Evolutionary conservation across 2,888 invertebrate genomes (phyloP), one percentile per base, ranked within the genome.

Genomic region (Leucania comma): DNA sequence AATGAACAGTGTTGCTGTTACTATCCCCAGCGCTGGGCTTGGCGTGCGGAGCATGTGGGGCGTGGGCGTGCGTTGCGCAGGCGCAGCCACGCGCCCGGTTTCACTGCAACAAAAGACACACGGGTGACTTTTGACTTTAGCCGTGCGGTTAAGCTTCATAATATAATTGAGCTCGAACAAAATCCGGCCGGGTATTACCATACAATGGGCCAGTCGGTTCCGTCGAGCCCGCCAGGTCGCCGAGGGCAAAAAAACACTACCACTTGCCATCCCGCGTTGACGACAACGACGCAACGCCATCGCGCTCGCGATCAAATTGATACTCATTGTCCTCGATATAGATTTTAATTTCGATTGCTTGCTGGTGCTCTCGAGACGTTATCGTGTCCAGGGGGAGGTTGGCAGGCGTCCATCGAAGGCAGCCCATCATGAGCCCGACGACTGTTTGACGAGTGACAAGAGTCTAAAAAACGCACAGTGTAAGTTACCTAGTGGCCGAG

Each of bases 131-230:
- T 95, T 96, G 95, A 95, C 95, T 95, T 94, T 93, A 91, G 92
- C 92, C 89, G 90, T 93, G 91, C 92, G 93, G 91, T 93, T 93
- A 92, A 94, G 94, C 95, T 94, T 94, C 95, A 94, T 95, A 95
- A 95, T 95, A 94, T 96, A 96, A 95, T 96, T 96, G 95, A 93
- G 95, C 93, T 89, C 94, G 92, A 94, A 95, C 95, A 90, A 95
- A 96, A 95, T 95, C 95, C 96, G 94, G 94, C 90, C 93, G 90
- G 88, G 91, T 91, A 96, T 96, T 96, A 95, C 92, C 96, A 96
- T 96, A 96, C 95, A 96, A 96, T 96, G 92, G 95, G 89, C 90
- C 89, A 93, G 93, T 92, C 94, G 91, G 95, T 95, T 94, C 94
- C 95, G 95, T 91, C 91, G 94, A 90, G 93, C 92, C 93, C 94